Evolutionary conservation across 2,888 invertebrate genomes (phyloP).

Genomic region (Leptinotarsa haldemani): DNA sequence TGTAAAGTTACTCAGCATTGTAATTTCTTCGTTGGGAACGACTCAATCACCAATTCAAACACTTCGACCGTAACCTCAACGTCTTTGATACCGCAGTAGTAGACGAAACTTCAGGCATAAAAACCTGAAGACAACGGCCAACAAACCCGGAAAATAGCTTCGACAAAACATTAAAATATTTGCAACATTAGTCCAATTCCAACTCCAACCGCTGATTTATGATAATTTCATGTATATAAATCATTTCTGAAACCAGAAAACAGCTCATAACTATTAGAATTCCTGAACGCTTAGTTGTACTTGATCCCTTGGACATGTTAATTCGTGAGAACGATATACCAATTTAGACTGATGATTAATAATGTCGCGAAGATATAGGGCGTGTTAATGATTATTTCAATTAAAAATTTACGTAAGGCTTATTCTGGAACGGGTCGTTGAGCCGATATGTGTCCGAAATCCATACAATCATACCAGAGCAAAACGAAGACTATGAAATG

Average conservation of each 20-base stretch:
- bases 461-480: background rate
- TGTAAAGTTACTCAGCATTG: no score
- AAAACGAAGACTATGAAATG: background rate
- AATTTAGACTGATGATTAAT: constrained; percentile 22
- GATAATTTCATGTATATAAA: background rate
- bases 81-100: no score
- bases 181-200: no score
- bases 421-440: constrained; percentile 13
- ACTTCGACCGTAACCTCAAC: no score
- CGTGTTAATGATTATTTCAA: constrained; percentile 24
- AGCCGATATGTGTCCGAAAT: constrained; percentile 2
- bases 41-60: no score
- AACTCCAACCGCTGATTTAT: background rate
- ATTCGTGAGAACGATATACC: constrained; percentile 19
- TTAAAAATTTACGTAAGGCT: background rate
- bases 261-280: background rate
- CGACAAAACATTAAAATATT: no score
- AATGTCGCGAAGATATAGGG: constrained; percentile 20
- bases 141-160: no score
- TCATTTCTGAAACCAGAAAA: background rate
- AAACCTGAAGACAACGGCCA: no score
- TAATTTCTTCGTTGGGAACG: no score
- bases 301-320: constrained; percentile 8
- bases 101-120: no score
- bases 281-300: background rate